Conservation (phyloP, 1,140 invertebrate genomes). For the Galendromus occidentalis region DNA sequence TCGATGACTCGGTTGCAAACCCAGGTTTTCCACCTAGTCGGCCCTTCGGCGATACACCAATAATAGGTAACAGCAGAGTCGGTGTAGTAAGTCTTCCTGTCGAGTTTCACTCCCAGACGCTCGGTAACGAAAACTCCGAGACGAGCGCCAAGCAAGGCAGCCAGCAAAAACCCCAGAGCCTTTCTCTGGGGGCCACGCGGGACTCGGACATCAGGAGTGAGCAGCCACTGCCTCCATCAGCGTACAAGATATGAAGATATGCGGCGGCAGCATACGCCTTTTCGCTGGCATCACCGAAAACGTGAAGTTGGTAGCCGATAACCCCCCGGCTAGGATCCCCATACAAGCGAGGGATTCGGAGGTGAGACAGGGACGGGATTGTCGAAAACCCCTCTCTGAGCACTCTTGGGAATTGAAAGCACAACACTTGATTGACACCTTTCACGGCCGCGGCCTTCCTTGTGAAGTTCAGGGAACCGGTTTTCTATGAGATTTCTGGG, state of each 20-base stretch:
- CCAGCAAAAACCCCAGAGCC: constrained; percentile 10
- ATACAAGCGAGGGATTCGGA: neutral
- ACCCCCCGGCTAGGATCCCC: neutral
- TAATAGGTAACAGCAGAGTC: neutral
- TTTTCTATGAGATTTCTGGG: no score
- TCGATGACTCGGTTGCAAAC: neutral
- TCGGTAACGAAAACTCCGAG: neutral
- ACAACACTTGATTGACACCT: no score
- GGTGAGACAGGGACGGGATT: neutral
- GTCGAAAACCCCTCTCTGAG: no score
- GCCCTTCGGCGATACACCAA: neutral
- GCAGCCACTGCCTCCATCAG: neutral
- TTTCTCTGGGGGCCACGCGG: constrained; percentile 14
- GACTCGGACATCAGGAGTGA: constrained; percentile 5
- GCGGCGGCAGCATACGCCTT: constrained; percentile 15
- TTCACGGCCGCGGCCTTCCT: no score
- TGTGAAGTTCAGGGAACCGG: no score
- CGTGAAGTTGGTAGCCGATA: constrained; percentile 5
- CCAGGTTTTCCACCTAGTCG: neutral
- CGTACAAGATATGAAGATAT: neutral
- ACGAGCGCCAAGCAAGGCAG: neutral
- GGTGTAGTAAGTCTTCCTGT: neutral
- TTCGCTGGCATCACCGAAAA: constrained; percentile 16
- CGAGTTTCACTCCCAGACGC: neutral
- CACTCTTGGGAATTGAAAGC: no score